These are phyloP conservation scores for Scaptomyza montana DNA, from an alignment of 1,140 invertebrate species.

Conservation along the genomic window DNA sequence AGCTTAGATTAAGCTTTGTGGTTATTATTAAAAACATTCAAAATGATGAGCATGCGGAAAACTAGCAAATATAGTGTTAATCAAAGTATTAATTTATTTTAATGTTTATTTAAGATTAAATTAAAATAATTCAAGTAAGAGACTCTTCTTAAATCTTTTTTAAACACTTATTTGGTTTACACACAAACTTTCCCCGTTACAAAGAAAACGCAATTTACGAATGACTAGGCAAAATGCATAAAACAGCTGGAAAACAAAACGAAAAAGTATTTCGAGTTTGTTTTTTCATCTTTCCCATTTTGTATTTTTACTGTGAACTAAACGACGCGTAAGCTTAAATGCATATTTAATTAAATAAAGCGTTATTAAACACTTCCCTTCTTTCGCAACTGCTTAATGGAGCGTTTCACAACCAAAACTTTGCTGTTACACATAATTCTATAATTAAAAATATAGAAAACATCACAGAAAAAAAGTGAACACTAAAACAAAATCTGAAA, in stretches of 20 bases:
- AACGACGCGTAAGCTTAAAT: slow-evolving; percentile 8
- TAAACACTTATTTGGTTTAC: too few relatives aligned
- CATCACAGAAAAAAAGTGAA: neutral
- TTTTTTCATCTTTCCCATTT: too few relatives aligned
- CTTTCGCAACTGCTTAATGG: slow-evolving; percentile 14
- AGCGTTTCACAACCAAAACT: slow-evolving; percentile 8
- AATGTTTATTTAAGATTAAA: too few relatives aligned
- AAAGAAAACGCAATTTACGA: neutral
- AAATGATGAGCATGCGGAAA: too few relatives aligned
- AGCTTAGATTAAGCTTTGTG: neutral
- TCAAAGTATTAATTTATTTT: too few relatives aligned
- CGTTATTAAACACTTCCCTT: slow-evolving; percentile 8
- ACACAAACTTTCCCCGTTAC: neutral
- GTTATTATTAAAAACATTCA: too few relatives aligned
- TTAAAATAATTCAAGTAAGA: too few relatives aligned
- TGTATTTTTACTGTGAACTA: too few relatives aligned
- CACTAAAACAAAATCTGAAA: neutral
- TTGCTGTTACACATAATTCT: slow-evolving; percentile 17
- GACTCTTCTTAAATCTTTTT: too few relatives aligned
- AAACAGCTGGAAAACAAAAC: slow-evolving; percentile 16
- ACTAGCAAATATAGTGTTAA: too few relatives aligned
- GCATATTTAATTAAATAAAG: slow-evolving; percentile 21
- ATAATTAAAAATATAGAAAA: slow-evolving; percentile 31
- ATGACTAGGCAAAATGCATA: too few relatives aligned
- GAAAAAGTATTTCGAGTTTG: neutral